Base-by-base conservation (phyloP, 2,797 vertebrate genomes). In the Sebastes oblongus region DNA sequence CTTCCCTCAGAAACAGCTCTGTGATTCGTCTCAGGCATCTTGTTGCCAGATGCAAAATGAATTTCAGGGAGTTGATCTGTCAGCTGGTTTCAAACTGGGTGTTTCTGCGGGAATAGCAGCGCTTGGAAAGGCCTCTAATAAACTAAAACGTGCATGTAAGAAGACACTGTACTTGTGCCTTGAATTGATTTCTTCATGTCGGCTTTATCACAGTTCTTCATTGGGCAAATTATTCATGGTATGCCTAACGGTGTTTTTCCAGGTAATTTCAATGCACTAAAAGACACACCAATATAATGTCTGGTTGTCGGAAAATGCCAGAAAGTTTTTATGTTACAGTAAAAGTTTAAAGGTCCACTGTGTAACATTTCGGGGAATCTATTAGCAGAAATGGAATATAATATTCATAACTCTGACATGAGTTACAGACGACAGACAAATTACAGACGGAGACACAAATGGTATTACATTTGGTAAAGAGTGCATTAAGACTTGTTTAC, bases 1-100 rank as follows among this genome's bases (percentile, higher is more conserved):
- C 82, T 78, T 87, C 82, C 82, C 83, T 80, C 46, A 78, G n/a
- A 86, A 89, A 87, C 84, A 78, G 78, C 66, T 84, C 67, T 82
- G 60, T 18, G 82, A 92, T 86, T 92, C 81, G 64, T 86, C 69
- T 87, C 69, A 74, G 72, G 74, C 92, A 92, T 90, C 83, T 92
- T 93, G 88, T 71, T 89, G 74, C 90, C 92, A 92, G 89, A 93
- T 92, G 91, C 84, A 86, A 72, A 83, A 78, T 79, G 18, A 85
- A 87, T 82, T 42, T 69, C 39, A 62, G 29, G 25, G 69, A 78
- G 85, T 84, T 29, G 77, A 86, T 77, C 76, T 68, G 74, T 87
- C 80, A 83, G 84, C 68, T 85, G 29, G 3, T 74, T 80, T 84
- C 61, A 80, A 55, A 75, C 62, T 25, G 34, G 58, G 36, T 72